phyloP scores from a whole-genome alignment of 2,797 vertebrate genomes.

The Lepus oiostolus region DNA sequence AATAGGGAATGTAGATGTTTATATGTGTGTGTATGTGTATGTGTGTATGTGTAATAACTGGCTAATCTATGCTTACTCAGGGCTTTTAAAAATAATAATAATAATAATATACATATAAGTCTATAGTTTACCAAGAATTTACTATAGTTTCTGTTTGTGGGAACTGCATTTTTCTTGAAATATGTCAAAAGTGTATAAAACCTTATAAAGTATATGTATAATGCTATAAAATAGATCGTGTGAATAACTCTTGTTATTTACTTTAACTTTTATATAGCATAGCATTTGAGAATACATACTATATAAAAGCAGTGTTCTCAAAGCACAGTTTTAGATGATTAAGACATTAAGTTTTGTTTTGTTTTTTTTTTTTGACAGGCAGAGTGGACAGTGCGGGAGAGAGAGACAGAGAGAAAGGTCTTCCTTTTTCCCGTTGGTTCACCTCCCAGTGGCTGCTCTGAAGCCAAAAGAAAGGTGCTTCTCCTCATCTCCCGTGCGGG shows the following conservation, averaged over 20 bases:
- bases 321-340: not conserved
- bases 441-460: no score
- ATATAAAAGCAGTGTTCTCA: not conserved
- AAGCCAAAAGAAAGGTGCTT: no score
- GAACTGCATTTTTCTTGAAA: not conserved
- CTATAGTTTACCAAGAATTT: not conserved
- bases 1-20: not conserved
- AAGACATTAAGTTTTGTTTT: not conserved
- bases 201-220: constrained; percentile 19
- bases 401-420: no score
- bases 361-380: no score
- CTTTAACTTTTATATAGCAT: not conserved
- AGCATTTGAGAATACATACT: constrained; percentile 43
- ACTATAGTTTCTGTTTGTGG: not conserved
- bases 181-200: not conserved
- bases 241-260: constrained; percentile 11
- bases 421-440: no score
- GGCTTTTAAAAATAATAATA: constrained; percentile 1
- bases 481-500: no score
- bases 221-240: constrained; percentile 47
- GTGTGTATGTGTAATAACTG: not conserved
- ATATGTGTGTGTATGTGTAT: not conserved
- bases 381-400: no score
- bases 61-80: not conserved
- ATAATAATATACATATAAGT: not conserved